Evolutionary conservation across 2,113 vertebrate genomes (phyloP), one percentile per base, ranked within the genome.

Genomic region (Dicentrarchus labrax): DNA sequence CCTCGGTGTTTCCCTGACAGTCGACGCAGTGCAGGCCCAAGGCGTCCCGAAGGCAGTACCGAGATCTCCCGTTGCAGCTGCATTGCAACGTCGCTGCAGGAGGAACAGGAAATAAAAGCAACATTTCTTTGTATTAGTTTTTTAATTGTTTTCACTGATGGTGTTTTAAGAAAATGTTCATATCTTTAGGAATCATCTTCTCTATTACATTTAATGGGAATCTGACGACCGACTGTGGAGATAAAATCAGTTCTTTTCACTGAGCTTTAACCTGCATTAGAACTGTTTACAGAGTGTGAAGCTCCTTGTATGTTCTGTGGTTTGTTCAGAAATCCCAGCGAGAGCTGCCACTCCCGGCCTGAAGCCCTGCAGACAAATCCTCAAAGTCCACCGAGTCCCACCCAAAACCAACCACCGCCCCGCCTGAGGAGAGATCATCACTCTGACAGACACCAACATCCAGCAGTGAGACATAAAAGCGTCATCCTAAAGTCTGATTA

Each of bases 1-100:
- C 98, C 0, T 92, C 96, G 0, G 95, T 96, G 94, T 98, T 96
- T 64, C 96, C 97, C 11, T 72, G 74, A 84, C 98, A 99, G 92
- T 94, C 78, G 0, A 97, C 72, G 71, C 98, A 99, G 72, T 92
- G 95, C 64, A 95, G 92, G 0, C 98, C 97, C 17, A 86, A 61
- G 19, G 60, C 41, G 72, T 99, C 98, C 0, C 91, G 94, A 45
- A 95, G 0, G 5, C 98, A 99, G 65, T 94, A 95, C 53, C 73
- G 64, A 66, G 98, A 95, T 56, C 95, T 96, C 3, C 97, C 96
- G 0, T 94, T 96, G 87, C 98, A 98, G 0, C 96, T 51, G 0
- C 98, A 99, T 0, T 76, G 15, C 1, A 21, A 70, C 77, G 56
- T 36, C 0, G 71, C 87, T 87, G 82, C 43, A 66, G 53, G 30